phyloP scores from a whole-genome alignment of 2,797 vertebrate species.

The Galagoides demidoff region DNA sequence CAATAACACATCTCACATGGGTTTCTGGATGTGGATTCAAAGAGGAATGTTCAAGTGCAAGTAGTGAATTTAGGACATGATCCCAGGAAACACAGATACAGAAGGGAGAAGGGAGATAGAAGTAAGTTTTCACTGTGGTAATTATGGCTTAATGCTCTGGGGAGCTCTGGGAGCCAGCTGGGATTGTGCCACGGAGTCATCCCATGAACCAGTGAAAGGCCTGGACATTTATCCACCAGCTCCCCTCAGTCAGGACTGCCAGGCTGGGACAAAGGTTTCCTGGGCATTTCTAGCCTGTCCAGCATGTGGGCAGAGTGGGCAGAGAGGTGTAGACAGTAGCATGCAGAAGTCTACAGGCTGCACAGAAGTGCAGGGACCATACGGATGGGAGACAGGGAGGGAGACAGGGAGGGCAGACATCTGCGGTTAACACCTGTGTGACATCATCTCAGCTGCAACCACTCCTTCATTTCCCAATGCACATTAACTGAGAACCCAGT shows the following conservation, averaged over 20 bases:
- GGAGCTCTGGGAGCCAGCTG: background rate
- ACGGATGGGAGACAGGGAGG: background rate
- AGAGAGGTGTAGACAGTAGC: background rate
- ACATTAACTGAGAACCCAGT: background rate
- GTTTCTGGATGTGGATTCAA: background rate
- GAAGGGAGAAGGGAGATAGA: background rate
- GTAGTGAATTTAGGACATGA: background rate
- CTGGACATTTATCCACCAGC: background rate
- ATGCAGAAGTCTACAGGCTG: background rate
- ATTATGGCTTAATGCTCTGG: background rate
- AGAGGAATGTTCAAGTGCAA: background rate
- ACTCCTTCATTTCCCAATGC: background rate
- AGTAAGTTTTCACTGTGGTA: background rate
- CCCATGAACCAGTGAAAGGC: background rate
- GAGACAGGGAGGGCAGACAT: background rate
- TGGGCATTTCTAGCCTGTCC: background rate
- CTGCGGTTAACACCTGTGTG: background rate
- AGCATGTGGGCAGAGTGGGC: background rate
- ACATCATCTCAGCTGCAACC: background rate
- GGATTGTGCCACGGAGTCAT: background rate
- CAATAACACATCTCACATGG: background rate
- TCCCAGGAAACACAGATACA: background rate
- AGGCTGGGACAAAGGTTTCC: rapidly evolving
- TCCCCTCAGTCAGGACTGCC: too few relatives aligned
- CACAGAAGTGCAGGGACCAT: background rate